phyloP scores from a whole-genome alignment of 2,113 vertebrate species.

The Scolopax mira region DNA sequence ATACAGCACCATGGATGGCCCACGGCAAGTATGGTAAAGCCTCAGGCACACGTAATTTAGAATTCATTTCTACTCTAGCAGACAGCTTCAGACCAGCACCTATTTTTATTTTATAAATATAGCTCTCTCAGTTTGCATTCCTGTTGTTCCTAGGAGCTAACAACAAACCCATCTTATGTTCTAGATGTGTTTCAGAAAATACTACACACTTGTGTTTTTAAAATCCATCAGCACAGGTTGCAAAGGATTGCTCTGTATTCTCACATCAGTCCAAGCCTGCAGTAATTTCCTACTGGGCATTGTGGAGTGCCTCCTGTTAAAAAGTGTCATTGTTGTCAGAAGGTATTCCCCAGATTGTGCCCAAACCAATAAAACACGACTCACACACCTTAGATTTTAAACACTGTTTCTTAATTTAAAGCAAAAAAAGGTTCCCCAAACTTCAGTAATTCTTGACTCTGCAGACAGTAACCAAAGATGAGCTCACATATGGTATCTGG shows the following conservation, averaged over 20 bases:
- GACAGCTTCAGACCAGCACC: conserved; percentile 47
- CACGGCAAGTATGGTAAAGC: conserved; percentile 66
- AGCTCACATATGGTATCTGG: not conserved
- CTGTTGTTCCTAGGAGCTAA: conserved; percentile 26
- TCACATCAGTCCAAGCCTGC: not conserved
- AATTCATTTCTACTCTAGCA: conserved; percentile 63
- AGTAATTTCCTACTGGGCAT: not conserved
- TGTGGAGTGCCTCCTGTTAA: not conserved
- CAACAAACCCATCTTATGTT: conserved; percentile 11
- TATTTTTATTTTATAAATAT: conserved; percentile 65
- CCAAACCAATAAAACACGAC: not conserved
- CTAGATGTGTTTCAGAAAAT: conserved; percentile 39
- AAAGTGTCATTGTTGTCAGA: not conserved
- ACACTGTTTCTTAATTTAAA: not conserved
- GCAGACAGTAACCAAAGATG: not conserved
- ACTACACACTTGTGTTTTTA: conserved; percentile 27
- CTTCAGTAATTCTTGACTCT: not conserved
- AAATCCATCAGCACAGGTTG: not conserved
- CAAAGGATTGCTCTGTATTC: not conserved
- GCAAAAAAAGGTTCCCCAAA: not conserved
- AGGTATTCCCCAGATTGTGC: not conserved
- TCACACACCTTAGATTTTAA: not conserved
- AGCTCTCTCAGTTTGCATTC: conserved; percentile 50
- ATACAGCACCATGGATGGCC: conserved; percentile 40
- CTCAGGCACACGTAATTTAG: conserved; percentile 63